Evolutionary conservation across 2,888 invertebrate genomes (phyloP).

Genomic region (Germaria angustata): DNA sequence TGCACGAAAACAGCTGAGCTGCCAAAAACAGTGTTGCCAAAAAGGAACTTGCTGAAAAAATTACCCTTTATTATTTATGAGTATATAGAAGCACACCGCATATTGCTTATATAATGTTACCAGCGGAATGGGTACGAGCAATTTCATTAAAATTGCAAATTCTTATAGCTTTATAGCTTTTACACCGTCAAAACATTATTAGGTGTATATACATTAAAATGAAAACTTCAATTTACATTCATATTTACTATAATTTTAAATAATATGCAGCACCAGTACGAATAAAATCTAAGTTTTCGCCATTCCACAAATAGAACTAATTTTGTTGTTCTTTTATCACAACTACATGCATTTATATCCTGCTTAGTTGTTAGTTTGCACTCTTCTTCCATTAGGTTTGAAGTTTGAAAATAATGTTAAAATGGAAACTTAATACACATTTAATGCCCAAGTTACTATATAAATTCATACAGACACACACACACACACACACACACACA

Average conservation of each 20-base stretch:
- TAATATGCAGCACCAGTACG: conserved; percentile 9
- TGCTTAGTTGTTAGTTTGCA: conserved; percentile 26
- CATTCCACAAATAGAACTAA: background rate
- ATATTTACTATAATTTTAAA: conserved; percentile 20
- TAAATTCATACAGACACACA: background rate
- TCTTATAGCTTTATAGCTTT: background rate
- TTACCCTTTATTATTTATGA: too few relatives aligned
- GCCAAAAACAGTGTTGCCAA: too few relatives aligned
- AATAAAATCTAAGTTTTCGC: conserved; percentile 28
- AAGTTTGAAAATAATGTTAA: conserved; percentile 24
- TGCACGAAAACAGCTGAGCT: too few relatives aligned
- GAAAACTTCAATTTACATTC: conserved; percentile 3
- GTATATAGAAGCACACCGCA: too few relatives aligned
- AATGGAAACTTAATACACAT: conserved; percentile 51
- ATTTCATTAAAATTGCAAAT: background rate
- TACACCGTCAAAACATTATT: background rate
- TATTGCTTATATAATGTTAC: too few relatives aligned
- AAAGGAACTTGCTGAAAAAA: too few relatives aligned
- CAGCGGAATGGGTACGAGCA: too few relatives aligned
- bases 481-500: background rate
- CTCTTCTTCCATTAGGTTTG: conserved; percentile 5
- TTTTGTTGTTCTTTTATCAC: conserved; percentile 11
- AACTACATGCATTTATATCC: conserved; percentile 4
- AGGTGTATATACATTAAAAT: background rate
- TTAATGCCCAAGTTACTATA: conserved; percentile 40